Conservation (phyloP, 2,888 invertebrate species). For the Drosophila koepferae region DNA sequence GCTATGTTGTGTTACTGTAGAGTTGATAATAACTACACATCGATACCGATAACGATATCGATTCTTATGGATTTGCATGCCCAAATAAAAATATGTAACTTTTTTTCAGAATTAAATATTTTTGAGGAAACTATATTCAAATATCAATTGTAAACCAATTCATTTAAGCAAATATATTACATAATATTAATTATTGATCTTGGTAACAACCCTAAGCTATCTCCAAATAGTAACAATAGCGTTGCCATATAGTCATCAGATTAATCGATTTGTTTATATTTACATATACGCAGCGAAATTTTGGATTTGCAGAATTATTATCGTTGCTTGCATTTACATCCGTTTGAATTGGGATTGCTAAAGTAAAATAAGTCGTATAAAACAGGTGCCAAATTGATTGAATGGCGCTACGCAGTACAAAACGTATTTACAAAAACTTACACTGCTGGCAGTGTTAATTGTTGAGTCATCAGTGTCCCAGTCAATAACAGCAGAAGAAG, state of each 20-base stretch:
- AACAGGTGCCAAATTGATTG: constrained; percentile 19
- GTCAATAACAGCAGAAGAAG: constrained; percentile 40
- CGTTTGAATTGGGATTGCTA: constrained; percentile 11
- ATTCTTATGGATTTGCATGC: not conserved
- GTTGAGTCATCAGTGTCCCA: constrained; percentile 69
- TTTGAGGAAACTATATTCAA: not conserved
- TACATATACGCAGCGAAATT: constrained; percentile 60
- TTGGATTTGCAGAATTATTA: constrained; percentile 32
- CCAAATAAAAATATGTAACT: not conserved
- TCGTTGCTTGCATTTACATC: constrained; percentile 47
- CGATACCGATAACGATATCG: constrained; percentile 24
- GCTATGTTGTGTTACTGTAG: constrained; percentile 54
- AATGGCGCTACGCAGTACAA: constrained; percentile 32
- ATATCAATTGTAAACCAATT: not conserved
- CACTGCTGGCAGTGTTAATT: constrained; percentile 49
- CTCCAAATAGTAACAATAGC: not conserved
- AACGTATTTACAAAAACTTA: constrained; percentile 16
- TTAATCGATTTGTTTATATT: constrained; percentile 69
- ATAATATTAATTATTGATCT: not conserved
- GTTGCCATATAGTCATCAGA: constrained; percentile 35
- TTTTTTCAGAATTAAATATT: not conserved
- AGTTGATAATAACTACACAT: constrained; percentile 35
- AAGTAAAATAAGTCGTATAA: not conserved
- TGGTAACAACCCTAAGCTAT: not conserved
- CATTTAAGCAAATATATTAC: not conserved